phyloP scores from a whole-genome alignment of 2,888 invertebrate genomes.

The Xestia c-nigrum region DNA sequence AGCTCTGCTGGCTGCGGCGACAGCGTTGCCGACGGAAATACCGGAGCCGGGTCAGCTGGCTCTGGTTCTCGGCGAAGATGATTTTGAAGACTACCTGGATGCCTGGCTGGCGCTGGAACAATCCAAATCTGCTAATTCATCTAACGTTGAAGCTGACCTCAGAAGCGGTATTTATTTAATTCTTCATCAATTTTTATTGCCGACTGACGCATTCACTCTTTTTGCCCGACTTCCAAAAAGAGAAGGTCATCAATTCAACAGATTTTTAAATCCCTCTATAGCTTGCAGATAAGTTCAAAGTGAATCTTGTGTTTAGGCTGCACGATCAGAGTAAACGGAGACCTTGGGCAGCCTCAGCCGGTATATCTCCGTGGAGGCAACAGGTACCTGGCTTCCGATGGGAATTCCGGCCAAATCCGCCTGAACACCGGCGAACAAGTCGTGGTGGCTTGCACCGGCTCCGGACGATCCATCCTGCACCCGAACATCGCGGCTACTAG shows the following conservation, averaged over 20 bases:
- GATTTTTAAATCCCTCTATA: neutral
- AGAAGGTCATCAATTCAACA: no score
- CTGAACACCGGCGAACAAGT: conserved; percentile 80
- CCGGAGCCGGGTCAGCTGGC: conserved; percentile 83
- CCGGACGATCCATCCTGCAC: conserved; percentile 78
- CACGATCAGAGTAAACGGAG: conserved; percentile 85
- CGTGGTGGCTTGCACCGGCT: conserved; percentile 80
- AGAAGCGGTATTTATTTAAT: conserved; percentile 73
- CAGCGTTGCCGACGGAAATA: conserved; percentile 71
- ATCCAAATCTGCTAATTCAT: conserved; percentile 71
- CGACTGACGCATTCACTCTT: neutral
- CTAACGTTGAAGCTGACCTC: conserved; percentile 53
- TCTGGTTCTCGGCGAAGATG: conserved; percentile 82
- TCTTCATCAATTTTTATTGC: neutral
- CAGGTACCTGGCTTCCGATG: conserved; percentile 72
- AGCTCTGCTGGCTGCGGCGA: conserved; percentile 67
- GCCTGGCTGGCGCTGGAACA: conserved; percentile 81
- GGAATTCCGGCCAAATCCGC: conserved; percentile 80
- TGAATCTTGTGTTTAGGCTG: conserved; percentile 77
- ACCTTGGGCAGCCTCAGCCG: conserved; percentile 91
- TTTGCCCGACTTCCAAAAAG: no score
- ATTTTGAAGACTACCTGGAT: conserved; percentile 87
- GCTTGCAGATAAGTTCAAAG: neutral
- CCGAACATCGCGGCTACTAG: conserved; percentile 75
- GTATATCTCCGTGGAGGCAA: conserved; percentile 87